phyloP scores from a whole-genome alignment of 2,797 vertebrate genomes.

The Numenius phaeopus region DNA sequence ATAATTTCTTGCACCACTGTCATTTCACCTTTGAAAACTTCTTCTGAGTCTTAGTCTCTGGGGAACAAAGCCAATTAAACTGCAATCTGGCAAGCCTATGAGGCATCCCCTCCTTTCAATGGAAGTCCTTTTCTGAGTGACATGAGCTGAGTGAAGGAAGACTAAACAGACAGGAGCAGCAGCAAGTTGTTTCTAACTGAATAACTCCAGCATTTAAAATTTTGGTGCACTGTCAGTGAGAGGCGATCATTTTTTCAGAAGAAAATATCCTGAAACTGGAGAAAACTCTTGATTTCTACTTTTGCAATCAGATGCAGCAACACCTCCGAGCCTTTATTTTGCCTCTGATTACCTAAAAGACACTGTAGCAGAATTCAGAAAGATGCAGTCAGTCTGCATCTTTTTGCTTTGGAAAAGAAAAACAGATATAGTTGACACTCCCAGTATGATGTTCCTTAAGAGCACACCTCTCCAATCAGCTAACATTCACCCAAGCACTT shows the following conservation, averaged over 20 bases:
- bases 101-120: not conserved
- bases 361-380: not conserved
- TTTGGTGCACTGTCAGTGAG: not conserved
- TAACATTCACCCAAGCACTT: not conserved
- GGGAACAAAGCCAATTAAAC: slow-evolving; percentile 38
- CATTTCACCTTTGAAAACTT: slow-evolving; percentile 3
- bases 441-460: not conserved
- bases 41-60: not conserved
- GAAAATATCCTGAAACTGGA: not conserved
- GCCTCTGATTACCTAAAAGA: not conserved
- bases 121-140: slow-evolving; percentile 1
- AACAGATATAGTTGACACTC: not conserved
- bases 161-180: not conserved
- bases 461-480: not conserved
- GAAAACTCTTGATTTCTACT: not conserved
- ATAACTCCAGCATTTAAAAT: not conserved
- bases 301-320: not conserved
- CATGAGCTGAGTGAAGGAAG: not conserved
- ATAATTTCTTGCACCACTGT: not conserved
- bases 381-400: not conserved
- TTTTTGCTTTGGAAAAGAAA: not conserved
- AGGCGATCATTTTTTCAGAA: not conserved
- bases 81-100: not conserved
- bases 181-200: slow-evolving; percentile 6
- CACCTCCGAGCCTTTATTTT: not conserved